Base-by-base conservation (phyloP, 2,888 invertebrate species). In the Amiota communis region DNA sequence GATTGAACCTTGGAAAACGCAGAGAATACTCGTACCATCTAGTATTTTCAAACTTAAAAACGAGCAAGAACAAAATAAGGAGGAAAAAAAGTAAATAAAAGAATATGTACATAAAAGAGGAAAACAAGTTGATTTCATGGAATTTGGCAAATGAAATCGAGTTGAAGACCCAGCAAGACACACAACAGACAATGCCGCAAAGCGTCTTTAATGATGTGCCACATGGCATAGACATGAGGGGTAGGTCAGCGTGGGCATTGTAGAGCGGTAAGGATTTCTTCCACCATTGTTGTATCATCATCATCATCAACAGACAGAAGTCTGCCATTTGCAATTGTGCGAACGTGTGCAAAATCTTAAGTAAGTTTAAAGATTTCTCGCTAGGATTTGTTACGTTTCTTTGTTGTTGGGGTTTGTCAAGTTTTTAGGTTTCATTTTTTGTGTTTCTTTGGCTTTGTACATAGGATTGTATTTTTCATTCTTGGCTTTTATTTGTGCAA, bases 341-440 rank as follows among this genome's bases (percentile, higher is more conserved):
- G 75, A 74, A 82, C 81, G 81, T 82, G 81, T 81, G 78, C 77
- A 68, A 76, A 78, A 79, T 80, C 76, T 78, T 76, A 78, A 78
- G 15, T 17, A 61, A 71, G 48, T 51, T 64, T 71, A 51, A 77
- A 76, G 73, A 23, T 70, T 76, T 73, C 59, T 68, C 73, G 48
- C 61, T 71, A 36, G 36, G 36, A 36, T 75, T 76, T 73, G 63
- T 68, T 69, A 46, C 36, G 11, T 46, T 65, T 17, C 36, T 51
- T 63, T 9, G 20, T 63, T 23, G 48, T 63, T n/a, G 48, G 13
- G 8, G 2, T 64, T 71, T 57, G 4, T 57, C 47, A 20, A 46
- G 23, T n/a, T 67, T 48, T n/a, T 17, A 3, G 36, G 36, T 36
- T 36, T 36, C 36, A 2, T 36, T 36, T 36, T 36, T 36, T 36